These are phyloP conservation scores for Scortum barcoo DNA, from an alignment of 2,113 vertebrate species.

Conservation along the genomic window DNA sequence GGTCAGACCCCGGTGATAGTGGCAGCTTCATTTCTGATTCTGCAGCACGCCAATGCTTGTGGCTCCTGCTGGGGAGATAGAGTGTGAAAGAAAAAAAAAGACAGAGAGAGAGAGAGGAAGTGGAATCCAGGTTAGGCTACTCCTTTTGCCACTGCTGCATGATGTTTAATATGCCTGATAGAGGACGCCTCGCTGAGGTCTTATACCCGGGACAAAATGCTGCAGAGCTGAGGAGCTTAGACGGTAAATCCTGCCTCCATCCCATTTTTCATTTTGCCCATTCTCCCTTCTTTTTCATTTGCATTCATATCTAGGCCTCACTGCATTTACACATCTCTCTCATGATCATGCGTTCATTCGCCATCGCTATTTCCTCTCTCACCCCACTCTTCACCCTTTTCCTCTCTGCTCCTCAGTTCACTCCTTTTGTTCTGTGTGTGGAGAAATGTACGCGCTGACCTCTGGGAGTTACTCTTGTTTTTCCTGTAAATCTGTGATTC, in stretches of 20 bases:
- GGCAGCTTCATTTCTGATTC: constrained; percentile 80
- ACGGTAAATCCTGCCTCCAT: constrained; percentile 67
- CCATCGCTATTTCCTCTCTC: constrained; percentile 14
- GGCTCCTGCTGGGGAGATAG: constrained; percentile 43
- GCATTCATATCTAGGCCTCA: constrained; percentile 35
- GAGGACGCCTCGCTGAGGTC: constrained; percentile 41
- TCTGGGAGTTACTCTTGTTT: constrained; percentile 45
- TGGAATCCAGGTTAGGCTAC: constrained; percentile 29
- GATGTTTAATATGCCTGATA: constrained; percentile 66
- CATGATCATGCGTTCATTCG: constrained; percentile 20
- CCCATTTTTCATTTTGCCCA: constrained; percentile 54
- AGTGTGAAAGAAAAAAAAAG: neutral
- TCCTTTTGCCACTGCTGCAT: constrained; percentile 46
- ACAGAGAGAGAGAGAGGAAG: neutral
- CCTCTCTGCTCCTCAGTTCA: neutral
- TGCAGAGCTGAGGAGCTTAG: constrained; percentile 70
- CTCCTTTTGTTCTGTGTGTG: neutral
- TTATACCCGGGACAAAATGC: constrained; percentile 47
- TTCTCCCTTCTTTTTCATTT: constrained; percentile 46
- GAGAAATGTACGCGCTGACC: constrained; percentile 23
- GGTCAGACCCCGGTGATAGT: constrained; percentile 74
- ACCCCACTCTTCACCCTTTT: constrained; percentile 21
- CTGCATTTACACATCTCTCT: constrained; percentile 6
- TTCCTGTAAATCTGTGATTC: constrained; percentile 56
- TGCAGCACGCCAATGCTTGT: constrained; percentile 34